Conservation (phyloP, 1,140 invertebrate species). For the fruit fly (Drosophila melanogaster) region DNA sequence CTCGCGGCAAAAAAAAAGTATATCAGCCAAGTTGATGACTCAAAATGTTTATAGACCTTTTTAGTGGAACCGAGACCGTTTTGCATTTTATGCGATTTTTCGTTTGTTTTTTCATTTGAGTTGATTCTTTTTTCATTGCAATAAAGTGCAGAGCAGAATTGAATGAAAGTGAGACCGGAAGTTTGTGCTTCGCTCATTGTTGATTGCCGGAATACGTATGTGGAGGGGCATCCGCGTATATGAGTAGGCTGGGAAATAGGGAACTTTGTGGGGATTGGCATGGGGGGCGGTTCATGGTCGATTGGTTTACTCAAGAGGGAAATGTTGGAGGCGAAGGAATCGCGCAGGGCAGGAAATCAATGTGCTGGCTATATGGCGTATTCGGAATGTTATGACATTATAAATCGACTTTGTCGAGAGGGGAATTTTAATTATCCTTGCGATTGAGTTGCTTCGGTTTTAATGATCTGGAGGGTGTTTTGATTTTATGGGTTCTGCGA, state of each 20-base stretch:
- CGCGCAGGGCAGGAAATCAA: slow-evolving; percentile 25
- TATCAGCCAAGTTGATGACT: slow-evolving; percentile 40
- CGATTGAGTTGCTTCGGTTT: slow-evolving; percentile 27
- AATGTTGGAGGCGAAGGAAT: slow-evolving; percentile 26
- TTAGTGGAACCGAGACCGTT: slow-evolving; percentile 55
- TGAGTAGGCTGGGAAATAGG: slow-evolving; percentile 1
- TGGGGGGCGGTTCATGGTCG: slow-evolving; percentile 42
- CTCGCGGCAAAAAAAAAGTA: not conserved
- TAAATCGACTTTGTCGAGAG: slow-evolving; percentile 8
- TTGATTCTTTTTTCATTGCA: slow-evolving; percentile 25
- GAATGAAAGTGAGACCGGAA: slow-evolving; percentile 67
- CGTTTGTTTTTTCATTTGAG: slow-evolving; percentile 10
- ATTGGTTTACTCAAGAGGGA: slow-evolving; percentile 43
- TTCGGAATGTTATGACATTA: slow-evolving; percentile 28
- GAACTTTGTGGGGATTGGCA: not conserved
- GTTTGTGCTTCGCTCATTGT: slow-evolving; percentile 55
- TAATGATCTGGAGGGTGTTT: slow-evolving; percentile 12
- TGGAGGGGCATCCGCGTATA: not conserved
- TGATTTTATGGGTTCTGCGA: slow-evolving; percentile 7
- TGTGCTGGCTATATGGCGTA: slow-evolving; percentile 19
- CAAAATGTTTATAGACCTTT: slow-evolving; percentile 66
- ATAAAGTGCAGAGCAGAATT: slow-evolving; percentile 59
- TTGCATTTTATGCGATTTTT: slow-evolving; percentile 63
- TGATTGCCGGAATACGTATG: slow-evolving; percentile 33
- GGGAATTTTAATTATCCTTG: slow-evolving; percentile 36